Evolutionary conservation across 2,113 vertebrate species (phyloP).

Genomic region (Semnopithecus entellus): DNA sequence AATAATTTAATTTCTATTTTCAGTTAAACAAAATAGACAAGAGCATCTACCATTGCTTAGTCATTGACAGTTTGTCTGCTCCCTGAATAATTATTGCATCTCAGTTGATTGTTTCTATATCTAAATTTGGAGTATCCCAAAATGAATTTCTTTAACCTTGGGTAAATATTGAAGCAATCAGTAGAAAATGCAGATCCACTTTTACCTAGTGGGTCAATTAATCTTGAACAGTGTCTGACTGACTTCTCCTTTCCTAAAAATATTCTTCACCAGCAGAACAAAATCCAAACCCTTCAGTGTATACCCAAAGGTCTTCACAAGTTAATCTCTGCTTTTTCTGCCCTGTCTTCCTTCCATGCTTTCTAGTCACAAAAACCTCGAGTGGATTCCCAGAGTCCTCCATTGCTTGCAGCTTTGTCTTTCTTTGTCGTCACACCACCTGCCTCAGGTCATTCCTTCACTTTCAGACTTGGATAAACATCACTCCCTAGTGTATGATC

Average conservation of each 20-base stretch:
- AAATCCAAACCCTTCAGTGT: neutral
- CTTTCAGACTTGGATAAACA: neutral
- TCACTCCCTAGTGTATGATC: neutral
- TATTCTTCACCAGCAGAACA: neutral
- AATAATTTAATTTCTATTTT: constrained; percentile 41
- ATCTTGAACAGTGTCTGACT: neutral
- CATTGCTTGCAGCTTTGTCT: neutral
- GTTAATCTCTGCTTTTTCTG: neutral
- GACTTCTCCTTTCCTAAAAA: neutral
- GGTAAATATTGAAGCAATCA: neutral
- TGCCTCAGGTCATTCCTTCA: neutral
- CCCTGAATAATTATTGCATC: neutral
- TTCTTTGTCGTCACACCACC: neutral
- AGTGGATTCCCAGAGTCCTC: neutral
- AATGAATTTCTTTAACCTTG: constrained; percentile 28
- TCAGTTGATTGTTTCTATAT: constrained; percentile 10
- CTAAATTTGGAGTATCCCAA: neutral
- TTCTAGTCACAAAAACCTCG: neutral
- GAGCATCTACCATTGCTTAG: neutral
- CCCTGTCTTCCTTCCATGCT: neutral
- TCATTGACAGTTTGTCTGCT: neutral
- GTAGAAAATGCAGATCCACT: neutral
- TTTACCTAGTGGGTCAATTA: constrained; percentile 18
- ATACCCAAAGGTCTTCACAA: neutral
- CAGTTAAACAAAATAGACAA: constrained; percentile 56